These are phyloP conservation scores for Microhierax caerulescens DNA, from an alignment of 2,797 vertebrate genomes.

Conservation along the genomic window DNA sequence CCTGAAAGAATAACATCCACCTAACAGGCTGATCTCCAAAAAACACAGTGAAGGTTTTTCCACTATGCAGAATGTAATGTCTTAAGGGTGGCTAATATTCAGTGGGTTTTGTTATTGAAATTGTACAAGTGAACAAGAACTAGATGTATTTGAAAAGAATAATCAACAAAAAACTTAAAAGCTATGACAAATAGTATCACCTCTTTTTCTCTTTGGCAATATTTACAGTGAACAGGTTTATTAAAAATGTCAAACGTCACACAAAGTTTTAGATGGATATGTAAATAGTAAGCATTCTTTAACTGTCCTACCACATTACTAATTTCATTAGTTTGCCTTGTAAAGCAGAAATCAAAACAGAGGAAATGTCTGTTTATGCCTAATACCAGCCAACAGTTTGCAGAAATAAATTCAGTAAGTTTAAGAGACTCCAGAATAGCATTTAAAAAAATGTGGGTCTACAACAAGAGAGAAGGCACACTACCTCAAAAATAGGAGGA, in stretches of 20 bases:
- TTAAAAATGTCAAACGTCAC: not conserved
- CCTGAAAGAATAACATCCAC: not conserved
- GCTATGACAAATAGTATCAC: not conserved
- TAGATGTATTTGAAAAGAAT: not conserved
- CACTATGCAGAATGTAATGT: not conserved
- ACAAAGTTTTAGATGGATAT: not conserved
- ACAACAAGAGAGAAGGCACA: not conserved
- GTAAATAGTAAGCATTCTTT: not conserved
- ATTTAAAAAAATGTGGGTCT: not conserved
- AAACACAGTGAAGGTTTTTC: not conserved
- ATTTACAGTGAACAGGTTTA: not conserved
- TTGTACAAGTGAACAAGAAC: not conserved
- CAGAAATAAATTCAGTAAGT: not conserved
- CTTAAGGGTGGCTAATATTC: not conserved
- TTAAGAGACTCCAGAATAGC: not conserved
- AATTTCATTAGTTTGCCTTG: not conserved
- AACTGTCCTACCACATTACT: not conserved
- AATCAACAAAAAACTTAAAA: not conserved
- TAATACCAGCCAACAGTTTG: not conserved
- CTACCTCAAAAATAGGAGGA: not conserved
- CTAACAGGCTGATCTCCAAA: not conserved
- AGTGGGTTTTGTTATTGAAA: not conserved
- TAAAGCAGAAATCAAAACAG: not conserved
- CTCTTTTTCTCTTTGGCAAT: not conserved
- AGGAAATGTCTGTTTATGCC: not conserved